Evolutionary conservation across 2,888 invertebrate genomes (phyloP).

Genomic region (Zygothrica quintamaculata): DNA sequence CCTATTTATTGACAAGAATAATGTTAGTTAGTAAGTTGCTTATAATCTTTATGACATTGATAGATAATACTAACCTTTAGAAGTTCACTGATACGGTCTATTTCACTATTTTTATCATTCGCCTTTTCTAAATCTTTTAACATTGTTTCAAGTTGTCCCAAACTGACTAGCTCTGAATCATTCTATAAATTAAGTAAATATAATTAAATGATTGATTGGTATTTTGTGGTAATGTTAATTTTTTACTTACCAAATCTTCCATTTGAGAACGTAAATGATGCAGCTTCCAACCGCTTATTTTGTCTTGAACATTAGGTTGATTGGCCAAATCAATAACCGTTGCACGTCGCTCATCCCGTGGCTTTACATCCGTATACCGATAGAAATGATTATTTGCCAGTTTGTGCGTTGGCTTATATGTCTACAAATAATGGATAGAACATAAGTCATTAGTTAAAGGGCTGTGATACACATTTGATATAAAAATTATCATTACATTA

Average conservation of each 20-base stretch:
- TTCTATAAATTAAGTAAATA: conserved; percentile 82
- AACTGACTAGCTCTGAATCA: conserved; percentile 85
- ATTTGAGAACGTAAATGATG: conserved; percentile 96
- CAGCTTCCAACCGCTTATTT: conserved; percentile 97
- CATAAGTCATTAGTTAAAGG: not conserved
- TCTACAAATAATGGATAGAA: conserved; percentile 84
- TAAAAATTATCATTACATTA: conserved; percentile 72
- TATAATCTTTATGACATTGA: not conserved
- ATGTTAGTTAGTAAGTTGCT: too few relatives aligned
- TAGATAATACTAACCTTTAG: conserved; percentile 87
- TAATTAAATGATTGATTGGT: not conserved
- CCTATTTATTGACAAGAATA: conserved; percentile 88
- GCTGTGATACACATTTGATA: conserved; percentile 5
- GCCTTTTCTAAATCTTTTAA: conserved; percentile 85
- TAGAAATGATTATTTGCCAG: conserved; percentile 90
- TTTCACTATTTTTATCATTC: conserved; percentile 84
- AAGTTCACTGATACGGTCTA: conserved; percentile 87
- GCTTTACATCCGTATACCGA: conserved; percentile 92
- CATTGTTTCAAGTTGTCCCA: conserved; percentile 83
- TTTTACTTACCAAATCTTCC: conserved; percentile 93
- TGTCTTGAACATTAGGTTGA: conserved; percentile 93
- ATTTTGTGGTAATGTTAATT: rapidly evolving
- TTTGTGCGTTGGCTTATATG: conserved; percentile 89
- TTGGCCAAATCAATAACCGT: conserved; percentile 95
- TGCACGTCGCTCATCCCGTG: conserved; percentile 93